These are phyloP conservation scores for Cylas formicarius DNA, from an alignment of 1,140 invertebrate genomes.

Conservation along the genomic window DNA sequence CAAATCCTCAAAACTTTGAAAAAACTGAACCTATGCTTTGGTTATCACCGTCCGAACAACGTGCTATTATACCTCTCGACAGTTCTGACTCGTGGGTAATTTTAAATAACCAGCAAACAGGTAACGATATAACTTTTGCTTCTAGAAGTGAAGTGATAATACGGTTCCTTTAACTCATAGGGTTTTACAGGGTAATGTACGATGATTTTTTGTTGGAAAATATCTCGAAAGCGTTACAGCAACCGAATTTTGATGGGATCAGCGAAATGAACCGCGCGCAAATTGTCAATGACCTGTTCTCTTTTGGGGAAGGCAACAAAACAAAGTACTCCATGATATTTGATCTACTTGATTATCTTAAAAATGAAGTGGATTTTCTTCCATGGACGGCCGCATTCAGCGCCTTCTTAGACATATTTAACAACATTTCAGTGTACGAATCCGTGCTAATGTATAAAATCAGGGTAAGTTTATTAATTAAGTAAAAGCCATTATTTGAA, in stretches of 20 bases:
- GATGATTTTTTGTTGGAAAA: conserved; percentile 58
- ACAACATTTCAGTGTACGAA: neutral
- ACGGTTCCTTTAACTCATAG: conserved; percentile 39
- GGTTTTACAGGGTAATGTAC: conserved; percentile 76
- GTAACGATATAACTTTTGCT: conserved; percentile 2
- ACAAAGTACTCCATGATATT: conserved; percentile 47
- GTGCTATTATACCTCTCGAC: conserved; percentile 2
- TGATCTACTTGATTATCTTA: conserved; percentile 51
- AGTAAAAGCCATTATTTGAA: too few species aligned
- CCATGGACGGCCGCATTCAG: conserved; percentile 56
- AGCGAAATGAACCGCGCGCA: conserved; percentile 68
- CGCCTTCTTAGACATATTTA: conserved; percentile 43
- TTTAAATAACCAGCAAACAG: conserved; percentile 10
- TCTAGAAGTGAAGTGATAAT: too few species aligned
- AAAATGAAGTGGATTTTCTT: conserved; percentile 53
- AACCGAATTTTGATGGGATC: conserved; percentile 45
- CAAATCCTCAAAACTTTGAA: neutral
- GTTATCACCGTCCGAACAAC: neutral
- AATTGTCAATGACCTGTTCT: conserved; percentile 71
- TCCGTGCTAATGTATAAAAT: too few species aligned
- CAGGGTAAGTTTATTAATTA: too few species aligned
- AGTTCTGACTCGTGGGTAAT: conserved; percentile 8
- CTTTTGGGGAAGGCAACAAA: conserved; percentile 45
- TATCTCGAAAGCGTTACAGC: conserved; percentile 47
- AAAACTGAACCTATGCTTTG: neutral